phyloP scores from a whole-genome alignment of 2,113 vertebrate species.

The Onychorhynchus coronatus region DNA sequence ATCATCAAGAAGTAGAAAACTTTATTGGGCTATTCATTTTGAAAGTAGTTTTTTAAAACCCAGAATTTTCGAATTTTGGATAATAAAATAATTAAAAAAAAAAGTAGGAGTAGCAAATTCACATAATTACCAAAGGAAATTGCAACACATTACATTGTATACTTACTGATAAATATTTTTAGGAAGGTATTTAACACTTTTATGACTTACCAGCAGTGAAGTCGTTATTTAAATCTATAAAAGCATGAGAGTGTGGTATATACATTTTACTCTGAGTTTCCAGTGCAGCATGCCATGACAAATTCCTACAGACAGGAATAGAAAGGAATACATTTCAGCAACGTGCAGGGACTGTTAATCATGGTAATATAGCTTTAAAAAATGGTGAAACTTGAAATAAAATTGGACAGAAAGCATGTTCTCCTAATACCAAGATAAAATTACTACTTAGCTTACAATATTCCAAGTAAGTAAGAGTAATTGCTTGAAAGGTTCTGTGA shows the following conservation, averaged over 20 bases:
- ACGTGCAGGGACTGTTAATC: neutral
- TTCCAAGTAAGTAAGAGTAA: neutral
- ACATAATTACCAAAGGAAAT: neutral
- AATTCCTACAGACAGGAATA: constrained; percentile 70
- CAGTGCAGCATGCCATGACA: constrained; percentile 75
- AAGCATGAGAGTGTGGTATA: constrained; percentile 90
- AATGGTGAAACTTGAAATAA: neutral
- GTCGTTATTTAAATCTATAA: constrained; percentile 92
- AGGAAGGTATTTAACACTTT: neutral
- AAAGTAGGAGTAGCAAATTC: neutral
- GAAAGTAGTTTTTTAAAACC: neutral
- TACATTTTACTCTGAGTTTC: constrained; percentile 71
- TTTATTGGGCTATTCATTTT: neutral
- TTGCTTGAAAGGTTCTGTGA: neutral
- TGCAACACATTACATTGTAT: neutral
- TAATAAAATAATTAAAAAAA: neutral
- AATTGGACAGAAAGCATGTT: neutral
- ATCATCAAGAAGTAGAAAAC: neutral
- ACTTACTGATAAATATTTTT: neutral
- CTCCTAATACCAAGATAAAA: neutral
- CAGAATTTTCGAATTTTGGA: neutral
- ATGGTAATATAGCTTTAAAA: neutral
- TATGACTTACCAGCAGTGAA: constrained; percentile 90
- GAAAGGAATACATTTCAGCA: neutral
- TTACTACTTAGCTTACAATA: neutral